Evolutionary conservation across 2,797 vertebrate species (phyloP), one percentile per base, ranked within the genome.

Genomic region (Eptatretus atami): DNA sequence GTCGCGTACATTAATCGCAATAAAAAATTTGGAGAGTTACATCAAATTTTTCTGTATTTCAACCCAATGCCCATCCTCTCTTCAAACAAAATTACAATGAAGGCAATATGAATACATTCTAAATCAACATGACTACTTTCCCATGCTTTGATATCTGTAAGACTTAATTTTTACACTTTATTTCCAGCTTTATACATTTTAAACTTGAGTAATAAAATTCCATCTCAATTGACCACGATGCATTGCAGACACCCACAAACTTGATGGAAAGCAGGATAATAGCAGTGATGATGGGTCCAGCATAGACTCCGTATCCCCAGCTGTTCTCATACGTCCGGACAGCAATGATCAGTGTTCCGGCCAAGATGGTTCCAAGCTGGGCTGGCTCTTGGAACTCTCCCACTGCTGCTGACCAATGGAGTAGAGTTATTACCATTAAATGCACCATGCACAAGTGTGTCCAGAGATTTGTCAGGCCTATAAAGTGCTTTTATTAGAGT

Each of bases 301-400:
- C 87, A 76, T 86, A 98, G 69, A 95, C 79, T 0, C 92, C 90
- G 0, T 95, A 92, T 64, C 92, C 90, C 77, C 75, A 76, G 67
- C 83, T 84, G 67, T 98, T 82, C 0, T 98, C 87, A 76, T 86
- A 93, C 74, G 79, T 79, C 69, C 86, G 78, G 65, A 96, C 81
- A 0, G 82, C 86, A 1, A 79, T 79, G 68, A 81, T 87, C 72
- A 96, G 70, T 24, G 86, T 81, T 0, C 92, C 92, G 0, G 94
- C 83, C 86, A 98, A 95, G 69, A 81, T 69, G 1, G 90, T 71
- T 0, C 80, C 85, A 0, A 87, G 93, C 53, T 85, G 76, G 71
- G 82, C 82, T 0, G 88, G 90, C 24, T 98, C 92, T 0, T 98
- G 87, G 2, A 96, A 96, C 73, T 98, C 92, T 0, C 83, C 90